These are phyloP conservation scores for Phrynocephalus vlangalii DNA, from an alignment of 2,797 vertebrate species.

Conservation along the genomic window DNA sequence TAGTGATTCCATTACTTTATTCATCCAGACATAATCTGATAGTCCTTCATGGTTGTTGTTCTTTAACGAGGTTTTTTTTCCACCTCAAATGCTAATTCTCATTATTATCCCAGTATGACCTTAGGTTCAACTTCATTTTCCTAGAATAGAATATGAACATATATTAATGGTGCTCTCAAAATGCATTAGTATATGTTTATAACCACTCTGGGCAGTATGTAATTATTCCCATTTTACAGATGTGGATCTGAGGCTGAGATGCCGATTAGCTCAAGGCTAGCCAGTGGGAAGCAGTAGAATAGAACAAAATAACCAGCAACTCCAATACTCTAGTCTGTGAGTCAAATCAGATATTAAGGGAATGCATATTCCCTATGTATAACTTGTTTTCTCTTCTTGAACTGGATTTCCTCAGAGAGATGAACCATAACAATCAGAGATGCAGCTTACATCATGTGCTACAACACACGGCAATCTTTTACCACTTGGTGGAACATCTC, in stretches of 20 bases:
- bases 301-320: not conserved
- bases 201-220: not conserved
- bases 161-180: not conserved
- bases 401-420: too few species aligned
- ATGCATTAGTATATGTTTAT: not conserved
- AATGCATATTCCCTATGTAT: too few species aligned
- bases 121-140: conserved; percentile 14
- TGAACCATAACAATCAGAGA: too few species aligned
- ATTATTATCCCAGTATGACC: conserved; percentile 1
- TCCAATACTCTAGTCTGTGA: not conserved
- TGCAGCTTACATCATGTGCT: too few species aligned
- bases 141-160: not conserved
- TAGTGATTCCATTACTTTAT: conserved; percentile 10
- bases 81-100: not conserved
- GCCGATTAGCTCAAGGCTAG: not conserved
- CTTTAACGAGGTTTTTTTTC: conserved; percentile 14
- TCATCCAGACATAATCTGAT: conserved; percentile 16
- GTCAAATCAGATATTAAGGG: not conserved
- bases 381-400: too few species aligned
- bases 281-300: not conserved
- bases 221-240: conserved; percentile 21
- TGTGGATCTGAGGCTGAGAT: not conserved
- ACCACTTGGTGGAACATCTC: too few species aligned
- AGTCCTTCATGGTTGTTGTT: conserved; percentile 5
- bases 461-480: too few species aligned